A percentile compares a stretch with the other conserved stretches of the same genome.
Evolutionary conservation across 2,888 invertebrate genomes (phyloP).

Genomic region (Mythimna lalbum): DNA sequence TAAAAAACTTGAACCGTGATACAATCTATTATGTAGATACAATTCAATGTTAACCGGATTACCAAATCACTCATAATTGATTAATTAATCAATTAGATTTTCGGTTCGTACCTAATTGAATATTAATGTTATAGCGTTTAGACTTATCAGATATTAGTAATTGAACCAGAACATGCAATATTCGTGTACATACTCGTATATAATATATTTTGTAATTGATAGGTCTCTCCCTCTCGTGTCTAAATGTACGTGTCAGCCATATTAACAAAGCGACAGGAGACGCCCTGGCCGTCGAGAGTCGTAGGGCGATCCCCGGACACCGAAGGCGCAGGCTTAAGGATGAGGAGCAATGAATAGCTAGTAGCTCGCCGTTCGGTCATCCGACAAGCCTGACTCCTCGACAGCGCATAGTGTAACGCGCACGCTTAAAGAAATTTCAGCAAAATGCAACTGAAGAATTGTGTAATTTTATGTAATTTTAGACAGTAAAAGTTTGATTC

Average conservation of each 20-base stretch:
- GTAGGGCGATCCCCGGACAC: too few relatives aligned
- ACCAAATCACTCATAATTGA: constrained; percentile 47
- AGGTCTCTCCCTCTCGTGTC: not conserved
- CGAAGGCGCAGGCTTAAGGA: too few relatives aligned
- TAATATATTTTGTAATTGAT: not conserved
- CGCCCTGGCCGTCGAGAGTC: too few relatives aligned
- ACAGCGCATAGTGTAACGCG: too few relatives aligned
- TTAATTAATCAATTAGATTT: constrained; percentile 53
- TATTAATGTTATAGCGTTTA: constrained; percentile 52
- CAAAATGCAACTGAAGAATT: too few relatives aligned
- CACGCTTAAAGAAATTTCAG: too few relatives aligned
- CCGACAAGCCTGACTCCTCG: too few relatives aligned
- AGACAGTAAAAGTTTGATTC: too few relatives aligned
- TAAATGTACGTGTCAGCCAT: not conserved
- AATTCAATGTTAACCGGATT: constrained; percentile 27
- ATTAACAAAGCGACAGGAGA: not conserved
- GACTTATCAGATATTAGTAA: constrained; percentile 51
- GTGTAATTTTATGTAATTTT: too few relatives aligned
- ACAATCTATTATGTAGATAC: not conserved
- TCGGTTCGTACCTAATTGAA: constrained; percentile 49
- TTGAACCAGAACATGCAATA: constrained; percentile 26
- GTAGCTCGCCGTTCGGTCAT: too few relatives aligned
- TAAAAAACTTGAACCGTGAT: not conserved
- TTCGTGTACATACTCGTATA: not conserved
- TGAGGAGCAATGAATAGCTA: too few relatives aligned